Evolutionary conservation across 2,888 invertebrate species (phyloP), one percentile per base, ranked within the genome.

Genomic region (Strigamia maritima): DNA sequence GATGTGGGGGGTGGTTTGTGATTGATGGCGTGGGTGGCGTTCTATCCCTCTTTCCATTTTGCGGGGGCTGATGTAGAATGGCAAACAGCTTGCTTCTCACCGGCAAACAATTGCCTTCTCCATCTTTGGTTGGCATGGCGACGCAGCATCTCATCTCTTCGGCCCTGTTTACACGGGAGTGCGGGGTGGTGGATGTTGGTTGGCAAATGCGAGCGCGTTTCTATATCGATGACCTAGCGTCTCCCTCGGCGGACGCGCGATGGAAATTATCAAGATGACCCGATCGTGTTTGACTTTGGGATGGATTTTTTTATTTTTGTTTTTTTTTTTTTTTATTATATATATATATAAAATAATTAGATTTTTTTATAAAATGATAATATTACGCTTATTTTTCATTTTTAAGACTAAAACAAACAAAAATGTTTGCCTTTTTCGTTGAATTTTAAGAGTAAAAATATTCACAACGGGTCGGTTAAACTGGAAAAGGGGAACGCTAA

Each of bases 41-140:
- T 49, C n/a, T n/a, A n/a, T 49, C 49, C 49, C 49, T n/a, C 49
- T 49, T 49, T 49, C 49, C 49, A 49, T 49, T 49, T 44, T 44
- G n/a, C 44, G 8, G 16, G 8, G 16, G 44, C 44, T 10, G 8
- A 10, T 49, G 49, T 49, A 49, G 49, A 49, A 49, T 49, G 49
- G 49, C 49, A 49, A 49, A 49, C 49, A 49, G 49, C 49, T 49
- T n/a, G 49, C 49, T 49, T 49, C 49, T 49, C 49, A 49, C 49
- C 49, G 49, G 49, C 49, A 49, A 49, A 49, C 49, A 49, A 49
- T 49, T 49, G 49, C 49, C 49, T 49, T 49, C 49, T 49, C 49
- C 49, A 49, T 49, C 49, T 49, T 49, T 49, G 49, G 49, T 49
- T 49, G 49, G 8, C 49, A 49, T 49, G 49, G 19, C 49, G 49